A percentile compares a stretch with the other conserved stretches of the same genome.
phyloP scores from a whole-genome alignment of 1,140 invertebrate species.

The Tetraneura akinire region DNA sequence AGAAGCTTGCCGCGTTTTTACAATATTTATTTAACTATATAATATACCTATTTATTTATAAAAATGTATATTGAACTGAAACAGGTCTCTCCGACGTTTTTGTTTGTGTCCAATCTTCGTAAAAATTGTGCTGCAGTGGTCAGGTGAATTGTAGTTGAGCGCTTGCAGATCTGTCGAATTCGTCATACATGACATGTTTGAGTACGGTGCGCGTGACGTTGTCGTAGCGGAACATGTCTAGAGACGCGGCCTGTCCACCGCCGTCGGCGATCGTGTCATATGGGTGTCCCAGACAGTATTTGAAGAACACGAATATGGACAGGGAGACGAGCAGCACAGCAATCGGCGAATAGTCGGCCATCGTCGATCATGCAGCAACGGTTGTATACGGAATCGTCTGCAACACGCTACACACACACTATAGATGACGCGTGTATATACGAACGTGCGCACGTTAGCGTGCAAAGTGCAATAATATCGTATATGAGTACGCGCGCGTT shows the following conservation, averaged over 20 bases:
- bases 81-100: neutral
- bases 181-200: slow-evolving; percentile 11
- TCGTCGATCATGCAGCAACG: neutral
- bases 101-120: neutral
- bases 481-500: neutral
- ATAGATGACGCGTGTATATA: too few relatives aligned
- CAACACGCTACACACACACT: too few relatives aligned
- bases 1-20: too few relatives aligned
- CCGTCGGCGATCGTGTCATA: neutral
- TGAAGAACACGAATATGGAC: slow-evolving; percentile 55
- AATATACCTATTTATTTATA: too few relatives aligned
- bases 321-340: slow-evolving; percentile 54
- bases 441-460: neutral
- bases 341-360: slow-evolving; percentile 53
- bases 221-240: slow-evolving; percentile 24
- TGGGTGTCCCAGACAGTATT: slow-evolving; percentile 55
- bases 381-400: too few relatives aligned
- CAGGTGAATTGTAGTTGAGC: slow-evolving; percentile 8
- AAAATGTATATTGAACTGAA: neutral
- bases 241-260: neutral
- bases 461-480: too few relatives aligned
- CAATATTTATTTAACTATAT: too few relatives aligned
- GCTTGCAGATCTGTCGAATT: neutral
- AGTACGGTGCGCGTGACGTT: slow-evolving; percentile 22
- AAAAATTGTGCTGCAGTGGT: too few relatives aligned